Evolutionary conservation across 1,140 invertebrate genomes (phyloP).

Genomic region (Drosophila persimilis): DNA sequence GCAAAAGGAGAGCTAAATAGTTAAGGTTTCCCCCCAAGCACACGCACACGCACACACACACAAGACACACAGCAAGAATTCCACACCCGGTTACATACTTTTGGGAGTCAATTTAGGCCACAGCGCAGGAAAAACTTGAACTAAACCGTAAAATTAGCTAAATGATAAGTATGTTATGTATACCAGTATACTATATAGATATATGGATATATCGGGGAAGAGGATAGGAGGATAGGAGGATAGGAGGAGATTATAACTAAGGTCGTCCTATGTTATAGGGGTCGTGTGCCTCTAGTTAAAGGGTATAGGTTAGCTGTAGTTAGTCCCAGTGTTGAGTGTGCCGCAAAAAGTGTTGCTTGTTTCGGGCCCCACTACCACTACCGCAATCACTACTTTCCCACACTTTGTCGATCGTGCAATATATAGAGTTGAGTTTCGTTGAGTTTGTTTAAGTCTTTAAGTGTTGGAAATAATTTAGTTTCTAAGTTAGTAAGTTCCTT

Average conservation of each 20-base stretch:
- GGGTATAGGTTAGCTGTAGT: constrained; percentile 42
- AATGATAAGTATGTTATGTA: constrained; percentile 54
- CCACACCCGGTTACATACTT: constrained; percentile 47
- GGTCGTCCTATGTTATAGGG: constrained; percentile 8
- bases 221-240: constrained; percentile 15
- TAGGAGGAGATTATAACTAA: constrained; percentile 13
- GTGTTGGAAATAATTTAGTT: constrained; percentile 35
- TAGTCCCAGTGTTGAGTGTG: constrained; percentile 56
- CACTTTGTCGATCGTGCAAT: constrained; percentile 42
- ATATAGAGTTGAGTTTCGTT: constrained; percentile 39
- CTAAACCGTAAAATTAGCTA: constrained; percentile 28
- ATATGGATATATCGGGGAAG: constrained; percentile 1
- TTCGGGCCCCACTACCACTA: constrained; percentile 39
- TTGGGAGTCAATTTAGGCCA: constrained; percentile 37
- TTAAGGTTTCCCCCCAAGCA: constrained; percentile 49
- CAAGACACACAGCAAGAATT: constrained; percentile 39
- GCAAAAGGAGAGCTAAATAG: constrained; percentile 36
- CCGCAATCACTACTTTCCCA: not conserved
- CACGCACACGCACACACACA: constrained; percentile 1
- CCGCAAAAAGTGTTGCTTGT: constrained; percentile 38
- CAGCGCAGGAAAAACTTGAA: too few species aligned
- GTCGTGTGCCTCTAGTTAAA: constrained; percentile 39
- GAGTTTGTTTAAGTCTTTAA: constrained; percentile 53
- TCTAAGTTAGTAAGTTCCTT: constrained; percentile 24
- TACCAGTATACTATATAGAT: constrained; percentile 29